These are phyloP conservation scores for Amniataba percoides DNA, from an alignment of 2,797 vertebrate species.

Conservation along the genomic window DNA sequence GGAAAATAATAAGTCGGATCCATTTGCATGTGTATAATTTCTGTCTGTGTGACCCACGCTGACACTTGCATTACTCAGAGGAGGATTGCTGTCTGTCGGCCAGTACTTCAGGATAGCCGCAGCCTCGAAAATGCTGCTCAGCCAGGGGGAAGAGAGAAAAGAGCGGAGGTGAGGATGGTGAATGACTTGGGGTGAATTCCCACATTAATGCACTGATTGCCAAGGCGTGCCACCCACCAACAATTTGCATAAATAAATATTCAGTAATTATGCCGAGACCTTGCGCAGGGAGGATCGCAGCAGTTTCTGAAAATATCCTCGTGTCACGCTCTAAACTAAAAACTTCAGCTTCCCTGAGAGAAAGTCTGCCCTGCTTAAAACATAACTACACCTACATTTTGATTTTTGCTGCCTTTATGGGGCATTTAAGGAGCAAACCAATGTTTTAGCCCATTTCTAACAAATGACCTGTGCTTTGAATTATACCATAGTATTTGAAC, in stretches of 20 bases:
- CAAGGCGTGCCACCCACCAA: constrained; percentile 52
- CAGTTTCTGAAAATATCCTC: constrained; percentile 34
- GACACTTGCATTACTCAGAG: constrained; percentile 47
- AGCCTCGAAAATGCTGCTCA: constrained; percentile 34
- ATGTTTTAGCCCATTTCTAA: not conserved
- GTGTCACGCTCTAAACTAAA: constrained; percentile 27
- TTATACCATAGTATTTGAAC: too few species aligned
- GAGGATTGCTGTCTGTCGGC: constrained; percentile 41
- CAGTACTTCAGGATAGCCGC: constrained; percentile 12
- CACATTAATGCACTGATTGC: constrained; percentile 53
- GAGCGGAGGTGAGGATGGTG: constrained; percentile 31
- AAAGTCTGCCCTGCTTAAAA: constrained; percentile 14
- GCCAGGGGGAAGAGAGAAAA: not conserved
- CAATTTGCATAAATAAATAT: constrained; percentile 68
- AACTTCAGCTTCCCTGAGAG: constrained; percentile 9
- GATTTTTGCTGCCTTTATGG: not conserved
- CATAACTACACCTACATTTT: not conserved
- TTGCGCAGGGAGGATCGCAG: constrained; percentile 22
- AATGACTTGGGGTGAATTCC: constrained; percentile 57
- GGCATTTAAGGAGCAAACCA: constrained; percentile 4
- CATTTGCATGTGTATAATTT: constrained; percentile 41
- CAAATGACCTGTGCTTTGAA: constrained; percentile 2
- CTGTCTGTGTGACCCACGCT: constrained; percentile 36
- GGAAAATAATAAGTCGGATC: constrained; percentile 6
- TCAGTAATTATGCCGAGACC: constrained; percentile 55